phyloP scores from a whole-genome alignment of 2,113 vertebrate genomes.

The Danionella cerebrum region DNA sequence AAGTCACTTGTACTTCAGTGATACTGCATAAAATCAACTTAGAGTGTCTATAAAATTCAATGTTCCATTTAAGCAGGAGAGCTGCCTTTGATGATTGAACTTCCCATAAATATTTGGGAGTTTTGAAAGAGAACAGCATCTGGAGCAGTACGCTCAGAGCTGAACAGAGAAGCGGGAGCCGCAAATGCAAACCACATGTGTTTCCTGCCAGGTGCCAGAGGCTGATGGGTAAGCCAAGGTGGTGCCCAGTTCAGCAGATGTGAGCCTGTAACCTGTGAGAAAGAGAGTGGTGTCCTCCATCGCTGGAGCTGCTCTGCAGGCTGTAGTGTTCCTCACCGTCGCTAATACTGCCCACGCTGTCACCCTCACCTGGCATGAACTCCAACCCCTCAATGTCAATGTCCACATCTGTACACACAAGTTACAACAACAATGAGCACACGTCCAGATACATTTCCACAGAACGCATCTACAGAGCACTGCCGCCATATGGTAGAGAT shows the following conservation, averaged over 20 bases:
- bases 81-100: not conserved
- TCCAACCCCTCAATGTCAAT: constrained; percentile 94
- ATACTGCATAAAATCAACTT: not conserved
- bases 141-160: constrained; percentile 1
- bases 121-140: not conserved
- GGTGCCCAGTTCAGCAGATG: constrained; percentile 71
- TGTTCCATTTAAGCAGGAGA: not conserved
- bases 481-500: too few relatives aligned
- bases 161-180: constrained; percentile 65
- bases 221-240: constrained; percentile 11
- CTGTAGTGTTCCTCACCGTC: constrained; percentile 90
- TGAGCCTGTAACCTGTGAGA: constrained; percentile 83
- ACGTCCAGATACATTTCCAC: too few relatives aligned
- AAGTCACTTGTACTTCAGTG: too few relatives aligned
- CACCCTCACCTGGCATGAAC: constrained; percentile 83
- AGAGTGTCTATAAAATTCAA: not conserved
- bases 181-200: constrained; percentile 27
- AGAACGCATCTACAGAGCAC: too few relatives aligned
- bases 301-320: constrained; percentile 85
- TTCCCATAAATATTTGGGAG: not conserved
- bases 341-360: constrained; percentile 88
- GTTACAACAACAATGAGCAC: too few relatives aligned
- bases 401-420: constrained; percentile 50
- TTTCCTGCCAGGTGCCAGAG: constrained; percentile 22
- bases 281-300: constrained; percentile 74